phyloP scores from a whole-genome alignment of 2,888 invertebrate species.

The Sarcophaga carnaria region DNA sequence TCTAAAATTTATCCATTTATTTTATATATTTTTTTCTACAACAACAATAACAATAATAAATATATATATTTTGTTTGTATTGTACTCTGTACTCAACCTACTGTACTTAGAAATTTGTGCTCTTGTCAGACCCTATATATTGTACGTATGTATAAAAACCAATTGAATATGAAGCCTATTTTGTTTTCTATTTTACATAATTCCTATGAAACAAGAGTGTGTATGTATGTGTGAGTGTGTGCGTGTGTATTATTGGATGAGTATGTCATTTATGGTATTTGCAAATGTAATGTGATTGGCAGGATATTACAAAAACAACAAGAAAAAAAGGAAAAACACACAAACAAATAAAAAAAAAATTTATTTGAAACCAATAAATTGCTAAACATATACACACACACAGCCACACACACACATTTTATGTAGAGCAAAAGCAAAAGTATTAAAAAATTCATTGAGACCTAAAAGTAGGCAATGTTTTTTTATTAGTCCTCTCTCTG shows the following conservation, averaged over 20 bases:
- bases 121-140: neutral
- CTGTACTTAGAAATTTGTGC: neutral
- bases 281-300: slow-evolving; percentile 65
- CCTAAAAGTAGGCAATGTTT: neutral
- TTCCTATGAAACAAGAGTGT: slow-evolving; percentile 1
- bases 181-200: slow-evolving; percentile 11
- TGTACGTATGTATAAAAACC: neutral
- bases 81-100: no score
- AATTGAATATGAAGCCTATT: neutral
- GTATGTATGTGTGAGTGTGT: slow-evolving; percentile 11
- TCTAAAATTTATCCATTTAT: slow-evolving; percentile 50
- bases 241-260: neutral
- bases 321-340: neutral
- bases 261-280: slow-evolving; percentile 48
- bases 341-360: slow-evolving; percentile 2
- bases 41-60: neutral
- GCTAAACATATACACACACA: no score
- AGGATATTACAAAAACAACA: slow-evolving; percentile 59
- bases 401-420: neutral
- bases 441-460: neutral
- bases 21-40: neutral
- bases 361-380: neutral
- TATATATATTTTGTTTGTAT: no score
- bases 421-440: neutral
- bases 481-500: neutral